These are phyloP conservation scores for Conops quadrifasciatus DNA, from an alignment of 2,888 invertebrate species.

Conservation along the genomic window DNA sequence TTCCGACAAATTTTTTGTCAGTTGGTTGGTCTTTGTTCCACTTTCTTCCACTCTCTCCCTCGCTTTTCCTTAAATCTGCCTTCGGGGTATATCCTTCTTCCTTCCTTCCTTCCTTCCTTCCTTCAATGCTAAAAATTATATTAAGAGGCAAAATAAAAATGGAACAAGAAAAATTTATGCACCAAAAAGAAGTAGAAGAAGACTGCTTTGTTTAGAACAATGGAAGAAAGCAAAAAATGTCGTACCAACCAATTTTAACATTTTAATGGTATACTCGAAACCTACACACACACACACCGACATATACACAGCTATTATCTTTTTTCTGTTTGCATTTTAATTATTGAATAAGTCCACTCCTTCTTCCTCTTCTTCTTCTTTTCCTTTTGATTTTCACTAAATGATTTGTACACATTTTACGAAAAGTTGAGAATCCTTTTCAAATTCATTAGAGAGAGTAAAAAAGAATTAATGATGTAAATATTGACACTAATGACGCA, in stretches of 20 bases:
- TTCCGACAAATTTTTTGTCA: neutral
- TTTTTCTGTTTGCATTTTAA: too few relatives aligned
- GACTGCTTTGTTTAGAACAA: neutral
- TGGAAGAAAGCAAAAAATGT: conserved; percentile 1
- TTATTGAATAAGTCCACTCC: too few relatives aligned
- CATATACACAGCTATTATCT: too few relatives aligned
- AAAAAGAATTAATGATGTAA: conserved; percentile 40
- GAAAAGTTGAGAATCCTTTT: conserved; percentile 26
- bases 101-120: neutral
- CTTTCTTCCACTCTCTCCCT: too few relatives aligned
- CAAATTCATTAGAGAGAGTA: neutral
- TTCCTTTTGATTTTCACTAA: conserved; percentile 13
- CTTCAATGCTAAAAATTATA: neutral
- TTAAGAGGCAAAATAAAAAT: too few relatives aligned
- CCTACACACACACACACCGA: neutral
- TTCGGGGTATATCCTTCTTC: neutral
- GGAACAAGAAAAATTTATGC: too few relatives aligned
- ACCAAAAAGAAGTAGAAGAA: neutral
- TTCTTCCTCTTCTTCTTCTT: neutral
- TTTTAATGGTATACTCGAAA: too few relatives aligned
- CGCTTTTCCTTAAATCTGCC: neutral
- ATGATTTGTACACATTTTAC: conserved; percentile 35
- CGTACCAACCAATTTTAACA: too few relatives aligned
- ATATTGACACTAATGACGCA: conserved; percentile 36
- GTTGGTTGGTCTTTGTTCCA: too few relatives aligned